Evolutionary conservation across 1,140 invertebrate species (phyloP), one percentile per base, ranked within the genome.

Genomic region (Prorops nasuta): DNA sequence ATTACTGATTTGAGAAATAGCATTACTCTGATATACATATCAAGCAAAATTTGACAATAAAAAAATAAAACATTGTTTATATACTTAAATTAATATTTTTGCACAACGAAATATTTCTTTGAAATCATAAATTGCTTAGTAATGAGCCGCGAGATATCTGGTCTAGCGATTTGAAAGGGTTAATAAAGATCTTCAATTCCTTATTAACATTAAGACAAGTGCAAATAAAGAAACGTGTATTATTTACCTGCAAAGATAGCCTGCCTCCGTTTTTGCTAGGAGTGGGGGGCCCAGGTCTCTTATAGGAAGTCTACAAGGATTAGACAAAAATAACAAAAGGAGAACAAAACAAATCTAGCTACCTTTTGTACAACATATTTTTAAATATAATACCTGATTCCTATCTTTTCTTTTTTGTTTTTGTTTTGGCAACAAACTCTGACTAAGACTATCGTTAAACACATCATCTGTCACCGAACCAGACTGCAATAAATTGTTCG

Each of bases 201-300:
- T 40, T 50, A 3, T 42, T 40, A 32, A 48, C 35, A 53, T 9
- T 40, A 1, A 42, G 19, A 42, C 3, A n/a, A 35, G 35, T 36
- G 16, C 18, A 37, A 36, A 44, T 16, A 2, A 21, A 38, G 31
- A 14, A 40, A 45, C 10, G 2, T 41, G 15, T 3, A 19, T n/a
- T 55, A 52, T 44, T 52, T 66, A 79, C 82, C 71, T 80, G 82
- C 57, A 79, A 75, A 52, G 87, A 89, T 9, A 84, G 64, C 51
- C 87, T 77, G 1, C 87, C 86, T n/a, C 87, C 87, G 68, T 89
- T 86, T 74, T 90, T 90, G 71, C 87, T 90, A 2, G 89, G 89
- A 6, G 89, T 92, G 10, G 89, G 89, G 36, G 89, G 89, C 3
- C 89, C 89, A 1, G 89, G 89, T 69, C 84, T 87, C 75, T 90